These are phyloP conservation scores for Ictalurus punctatus DNA, from an alignment of 2,113 vertebrate genomes.

Conservation along the genomic window DNA sequence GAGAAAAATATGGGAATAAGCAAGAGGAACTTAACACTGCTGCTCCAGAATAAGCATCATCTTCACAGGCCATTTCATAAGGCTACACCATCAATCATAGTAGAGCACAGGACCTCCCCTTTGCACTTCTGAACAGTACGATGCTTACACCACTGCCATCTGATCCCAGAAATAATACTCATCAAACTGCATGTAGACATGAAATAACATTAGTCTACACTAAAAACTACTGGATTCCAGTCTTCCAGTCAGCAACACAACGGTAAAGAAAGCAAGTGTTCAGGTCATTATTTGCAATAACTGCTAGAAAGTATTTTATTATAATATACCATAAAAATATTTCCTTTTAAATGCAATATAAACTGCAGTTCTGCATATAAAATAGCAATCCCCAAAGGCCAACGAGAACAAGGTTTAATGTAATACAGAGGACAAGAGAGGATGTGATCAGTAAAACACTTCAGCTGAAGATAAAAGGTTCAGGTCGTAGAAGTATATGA, in stretches of 20 bases:
- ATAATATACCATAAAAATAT: neutral
- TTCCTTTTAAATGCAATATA: neutral
- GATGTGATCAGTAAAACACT: slow-evolving; percentile 39
- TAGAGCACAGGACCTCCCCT: slow-evolving; percentile 57
- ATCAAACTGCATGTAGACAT: slow-evolving; percentile 13
- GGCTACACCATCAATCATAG: slow-evolving; percentile 75
- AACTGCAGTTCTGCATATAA: slow-evolving; percentile 9
- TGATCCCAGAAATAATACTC: slow-evolving; percentile 9
- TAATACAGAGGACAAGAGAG: slow-evolving; percentile 22
- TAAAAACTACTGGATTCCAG: slow-evolving; percentile 46
- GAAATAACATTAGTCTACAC: slow-evolving; percentile 30
- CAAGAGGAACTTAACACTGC: slow-evolving; percentile 48
- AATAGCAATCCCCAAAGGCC: slow-evolving; percentile 12
- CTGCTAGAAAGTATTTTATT: slow-evolving; percentile 1
- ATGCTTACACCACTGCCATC: slow-evolving; percentile 2
- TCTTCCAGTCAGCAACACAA: slow-evolving; percentile 16
- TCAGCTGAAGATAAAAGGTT: slow-evolving; percentile 43
- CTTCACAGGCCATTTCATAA: slow-evolving; percentile 77
- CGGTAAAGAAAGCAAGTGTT: neutral
- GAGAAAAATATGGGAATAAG: slow-evolving; percentile 44
- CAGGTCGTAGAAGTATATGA: slow-evolving; percentile 24
- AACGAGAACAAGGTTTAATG: neutral
- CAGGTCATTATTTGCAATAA: neutral
- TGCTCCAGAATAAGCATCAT: slow-evolving; percentile 67
- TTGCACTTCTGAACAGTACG: slow-evolving; percentile 33